phyloP scores from a whole-genome alignment of 2,113 vertebrate species.

The Pelusios castaneus region DNA sequence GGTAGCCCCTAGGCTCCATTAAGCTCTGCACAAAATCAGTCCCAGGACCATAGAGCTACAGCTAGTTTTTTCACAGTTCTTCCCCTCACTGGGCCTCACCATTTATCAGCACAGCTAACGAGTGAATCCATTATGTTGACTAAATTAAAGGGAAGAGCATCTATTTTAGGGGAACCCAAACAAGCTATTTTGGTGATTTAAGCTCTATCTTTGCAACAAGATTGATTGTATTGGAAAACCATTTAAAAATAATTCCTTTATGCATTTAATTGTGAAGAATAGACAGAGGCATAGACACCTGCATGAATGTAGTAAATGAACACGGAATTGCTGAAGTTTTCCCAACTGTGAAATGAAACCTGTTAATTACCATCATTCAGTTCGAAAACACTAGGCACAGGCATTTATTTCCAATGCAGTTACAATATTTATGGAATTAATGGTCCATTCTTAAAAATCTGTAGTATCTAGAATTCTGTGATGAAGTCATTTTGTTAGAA shows the following conservation, averaged over 20 bases:
- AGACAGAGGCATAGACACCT: neutral
- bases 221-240: neutral
- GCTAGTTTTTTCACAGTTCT: neutral
- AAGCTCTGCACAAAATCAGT: neutral
- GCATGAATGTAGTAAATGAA: neutral
- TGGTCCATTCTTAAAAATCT: neutral
- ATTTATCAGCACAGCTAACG: neutral
- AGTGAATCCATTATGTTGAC: neutral
- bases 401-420: neutral
- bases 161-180: neutral
- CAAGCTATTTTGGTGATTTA: neutral
- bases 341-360: neutral
- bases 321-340: neutral
- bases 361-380: neutral
- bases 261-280: neutral
- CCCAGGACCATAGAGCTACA: neutral
- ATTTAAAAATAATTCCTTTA: neutral
- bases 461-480: slow-evolving; percentile 87
- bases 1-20: neutral
- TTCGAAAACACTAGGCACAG: neutral
- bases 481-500: slow-evolving; percentile 84
- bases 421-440: neutral
- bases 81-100: neutral
- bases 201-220: neutral
- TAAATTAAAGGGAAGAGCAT: neutral